Percentiles rank a stretch among this genome's conserved stretches.
phyloP scores from a whole-genome alignment of 1,140 invertebrate genomes.

The Thrips palmi region DNA sequence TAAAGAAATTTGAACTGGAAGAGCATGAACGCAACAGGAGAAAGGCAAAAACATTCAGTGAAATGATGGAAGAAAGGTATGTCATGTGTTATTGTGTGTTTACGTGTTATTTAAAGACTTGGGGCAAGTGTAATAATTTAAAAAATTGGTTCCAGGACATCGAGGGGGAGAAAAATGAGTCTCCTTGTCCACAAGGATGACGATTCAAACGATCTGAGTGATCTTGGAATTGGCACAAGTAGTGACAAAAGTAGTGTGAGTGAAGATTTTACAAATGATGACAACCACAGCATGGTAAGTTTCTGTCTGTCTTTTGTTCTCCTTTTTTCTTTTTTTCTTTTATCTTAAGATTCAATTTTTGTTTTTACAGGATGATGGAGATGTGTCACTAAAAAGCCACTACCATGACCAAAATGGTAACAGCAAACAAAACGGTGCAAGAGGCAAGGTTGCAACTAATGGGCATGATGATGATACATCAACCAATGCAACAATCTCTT shows the following conservation, averaged over 20 bases:
- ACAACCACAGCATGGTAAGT: conserved; percentile 7
- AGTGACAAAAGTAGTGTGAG: conserved; percentile 31
- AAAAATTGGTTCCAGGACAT: conserved; percentile 31
- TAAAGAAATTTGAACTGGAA: conserved; percentile 64
- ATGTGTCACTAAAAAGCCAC: conserved; percentile 7
- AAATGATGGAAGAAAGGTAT: conserved; percentile 83
- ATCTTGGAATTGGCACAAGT: conserved; percentile 59
- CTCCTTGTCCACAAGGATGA: conserved; percentile 53
- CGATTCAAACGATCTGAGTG: conserved; percentile 61
- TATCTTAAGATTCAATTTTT: conserved; percentile 1
- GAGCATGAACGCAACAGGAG: conserved; percentile 45
- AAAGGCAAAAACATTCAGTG: conserved; percentile 80
- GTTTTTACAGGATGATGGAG: conserved; percentile 7
- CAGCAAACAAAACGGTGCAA: background rate
- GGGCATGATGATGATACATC: conserved; percentile 5
- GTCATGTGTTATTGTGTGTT: conserved; percentile 11
- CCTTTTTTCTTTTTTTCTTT: conserved; percentile 4
- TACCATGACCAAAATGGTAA: conserved; percentile 8
- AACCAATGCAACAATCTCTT: conserved; percentile 30
- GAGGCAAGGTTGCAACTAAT: background rate
- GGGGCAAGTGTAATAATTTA: background rate
- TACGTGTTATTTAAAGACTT: background rate
- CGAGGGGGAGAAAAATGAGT: conserved; percentile 33
- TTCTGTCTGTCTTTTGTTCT: conserved; percentile 3
- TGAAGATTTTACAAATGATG: conserved; percentile 5